Base-by-base conservation (phyloP, 2,888 invertebrate genomes). In the Psococerastis gibbosa region DNA sequence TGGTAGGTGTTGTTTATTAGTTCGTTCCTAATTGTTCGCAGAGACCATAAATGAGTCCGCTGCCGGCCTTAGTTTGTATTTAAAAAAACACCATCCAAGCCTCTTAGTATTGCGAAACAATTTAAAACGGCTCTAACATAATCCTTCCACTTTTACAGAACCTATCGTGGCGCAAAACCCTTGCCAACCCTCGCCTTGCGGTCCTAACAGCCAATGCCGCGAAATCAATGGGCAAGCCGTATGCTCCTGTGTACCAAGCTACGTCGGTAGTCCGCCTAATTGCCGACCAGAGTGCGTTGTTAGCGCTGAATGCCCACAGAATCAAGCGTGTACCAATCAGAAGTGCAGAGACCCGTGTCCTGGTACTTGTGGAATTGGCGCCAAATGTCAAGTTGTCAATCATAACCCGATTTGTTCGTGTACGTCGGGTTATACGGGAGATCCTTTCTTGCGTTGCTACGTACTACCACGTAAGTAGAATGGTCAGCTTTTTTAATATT, bases 311-410 rank as follows among this genome's bases (percentile, higher is more conserved):
- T 71, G 72, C 55, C 54, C 65, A 23, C 56, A 62, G 47, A 64
- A 66, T 50, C 59, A 65, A 49, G 70, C 73, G 22, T 74, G 71
- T 51, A 62, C 69, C 43, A 68, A 70, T 53, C 68, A 70, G 51
- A 70, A 71, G 57, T 75, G 75, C 55, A 61, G 67, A 17, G 68
- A 73, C 57, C 73, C 73, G 31, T 72, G 72, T 52, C 64, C 63
- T 23, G 68, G 70, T 48, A 60, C 67, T 38, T 73, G 73, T 53
- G 71, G 71, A 31, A 52, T 63, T 23, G 62, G 64, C 49, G 68
- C 73, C 3, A 56, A 60, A 38, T 74, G 73, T 48, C 62, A 66
- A 50, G 71, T 72, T 4, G 63, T 69, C 23, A 70, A 70, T 53
- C 73, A 73, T 53, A 67, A 67, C 47, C 68, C 72, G 0, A 64